Base-by-base conservation (phyloP, 2,888 invertebrate species). In the Cantharis nigra region DNA sequence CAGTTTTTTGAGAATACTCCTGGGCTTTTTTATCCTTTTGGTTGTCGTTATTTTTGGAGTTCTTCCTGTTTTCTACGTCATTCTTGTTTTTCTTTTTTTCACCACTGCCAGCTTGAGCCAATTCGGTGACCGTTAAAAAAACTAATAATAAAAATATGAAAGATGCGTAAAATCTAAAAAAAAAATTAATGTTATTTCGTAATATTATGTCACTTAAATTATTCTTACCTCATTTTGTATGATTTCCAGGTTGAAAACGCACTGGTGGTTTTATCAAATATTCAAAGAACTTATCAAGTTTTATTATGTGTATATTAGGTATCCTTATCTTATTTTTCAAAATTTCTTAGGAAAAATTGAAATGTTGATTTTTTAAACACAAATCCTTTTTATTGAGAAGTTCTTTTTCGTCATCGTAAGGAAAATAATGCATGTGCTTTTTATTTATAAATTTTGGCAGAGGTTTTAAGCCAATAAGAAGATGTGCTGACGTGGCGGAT, bases 401-500 rank as follows among this genome's bases (percentile, higher is more conserved):
- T 49, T n/a, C 49, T n/a, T 49, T 49, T 49, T n/a, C 49, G 49
- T 49, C 49, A 49, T 49, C 33, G 13, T 49, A 62, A 65, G 26
- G 14, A 16, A n/a, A n/a, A 28, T 69, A 73, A 74, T 30, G 62
- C 71, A 69, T 72, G 72, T 71, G 75, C 62, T 30, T 30, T 63
- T 63, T 69, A 70, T 70, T 76, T 72, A 65, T 70, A 70, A 49
- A 65, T 71, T 77, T 77, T 74, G 74, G 77, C 77, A 74, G 62
- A 14, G 49, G 10, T 28, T 63, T 65, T 63, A 23, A 65, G 20
- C 75, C 78, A 78, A 76, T 76, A 62, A 70, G 71, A 63, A 67
- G 69, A 18, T 16, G 49, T 11, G 18, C 71, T 77, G 79, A 79
- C 81, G 77, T 78, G 74, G 72, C 26, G 72, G 74, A 80, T 81